Conservation (phyloP, 2,113 vertebrate genomes). For the Galeopterus variegatus region DNA sequence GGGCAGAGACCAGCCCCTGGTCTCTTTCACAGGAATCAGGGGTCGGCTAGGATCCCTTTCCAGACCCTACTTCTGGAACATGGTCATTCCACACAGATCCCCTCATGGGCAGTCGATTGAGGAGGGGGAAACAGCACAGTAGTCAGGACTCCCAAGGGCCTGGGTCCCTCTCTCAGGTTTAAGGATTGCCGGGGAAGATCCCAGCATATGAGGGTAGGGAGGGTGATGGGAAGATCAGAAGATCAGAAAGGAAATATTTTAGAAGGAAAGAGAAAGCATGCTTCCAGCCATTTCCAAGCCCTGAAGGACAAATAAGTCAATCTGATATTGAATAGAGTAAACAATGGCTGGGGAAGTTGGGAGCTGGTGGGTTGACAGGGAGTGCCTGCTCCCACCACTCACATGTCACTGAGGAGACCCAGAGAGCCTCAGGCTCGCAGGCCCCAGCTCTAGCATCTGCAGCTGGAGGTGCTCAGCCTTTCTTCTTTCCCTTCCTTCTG, state of each 20-base stretch:
- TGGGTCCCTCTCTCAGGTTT: not conserved
- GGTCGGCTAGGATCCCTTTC: not conserved
- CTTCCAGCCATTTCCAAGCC: not conserved
- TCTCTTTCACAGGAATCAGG: not conserved
- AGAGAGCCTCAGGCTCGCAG: not conserved
- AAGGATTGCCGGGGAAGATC: not conserved
- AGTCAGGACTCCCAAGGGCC: not conserved
- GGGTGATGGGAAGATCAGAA: not conserved
- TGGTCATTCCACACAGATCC: not conserved
- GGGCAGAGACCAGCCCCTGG: not conserved
- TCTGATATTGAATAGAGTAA: not conserved
- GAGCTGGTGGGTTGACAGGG: not conserved
- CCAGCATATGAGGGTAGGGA: not conserved
- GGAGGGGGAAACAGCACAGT: not conserved
- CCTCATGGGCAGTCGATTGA: not conserved
- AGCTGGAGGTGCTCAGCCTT: not conserved
- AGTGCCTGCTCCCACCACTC: not conserved
- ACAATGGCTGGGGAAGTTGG: not conserved
- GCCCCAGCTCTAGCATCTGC: not conserved
- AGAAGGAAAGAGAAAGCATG: not conserved
- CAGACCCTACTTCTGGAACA: not conserved
- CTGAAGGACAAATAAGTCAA: not conserved
- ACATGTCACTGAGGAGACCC: not conserved
- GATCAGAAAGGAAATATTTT: not conserved
- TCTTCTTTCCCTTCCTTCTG: not conserved